Conservation (phyloP, 2,113 vertebrate genomes). For the Dipodomys stephensi region DNA sequence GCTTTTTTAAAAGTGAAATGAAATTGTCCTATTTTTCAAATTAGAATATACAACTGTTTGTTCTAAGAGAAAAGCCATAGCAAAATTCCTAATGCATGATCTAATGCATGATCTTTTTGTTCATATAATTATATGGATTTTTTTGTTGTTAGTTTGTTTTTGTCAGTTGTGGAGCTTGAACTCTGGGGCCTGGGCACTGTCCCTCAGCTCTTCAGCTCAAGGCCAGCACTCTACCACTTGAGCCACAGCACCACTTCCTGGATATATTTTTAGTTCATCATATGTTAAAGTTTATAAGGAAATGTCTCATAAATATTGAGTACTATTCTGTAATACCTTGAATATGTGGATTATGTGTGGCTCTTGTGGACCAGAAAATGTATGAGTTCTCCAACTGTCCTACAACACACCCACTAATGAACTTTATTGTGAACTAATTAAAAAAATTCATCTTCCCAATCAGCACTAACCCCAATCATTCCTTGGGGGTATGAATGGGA, state of each 20-base stretch:
- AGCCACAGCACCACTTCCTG: too few species aligned
- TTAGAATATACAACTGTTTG: constrained; percentile 5
- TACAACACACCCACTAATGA: constrained; percentile 52
- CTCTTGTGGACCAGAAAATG: constrained; percentile 40
- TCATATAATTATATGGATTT: background rate
- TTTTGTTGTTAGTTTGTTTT: background rate
- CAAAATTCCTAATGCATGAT: constrained; percentile 31
- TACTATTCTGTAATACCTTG: constrained; percentile 27
- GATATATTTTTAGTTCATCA: constrained; percentile 26
- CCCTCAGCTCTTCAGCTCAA: too few species aligned
- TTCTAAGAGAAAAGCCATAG: constrained; percentile 29
- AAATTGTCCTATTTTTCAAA: constrained; percentile 39
- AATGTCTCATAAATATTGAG: background rate
- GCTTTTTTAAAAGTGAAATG: background rate
- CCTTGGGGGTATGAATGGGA: background rate
- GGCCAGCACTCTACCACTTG: too few species aligned
- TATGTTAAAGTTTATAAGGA: constrained; percentile 48
- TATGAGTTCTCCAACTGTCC: constrained; percentile 5
- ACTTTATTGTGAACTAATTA: background rate
- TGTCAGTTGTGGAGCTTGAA: too few species aligned
- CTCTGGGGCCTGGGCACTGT: too few species aligned
- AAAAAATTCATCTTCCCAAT: background rate
- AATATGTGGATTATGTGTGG: constrained; percentile 36
- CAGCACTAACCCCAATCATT: background rate
- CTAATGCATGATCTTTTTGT: constrained; percentile 19